Base-by-base conservation (phyloP, 1,140 invertebrate genomes). In the Cylas formicarius region DNA sequence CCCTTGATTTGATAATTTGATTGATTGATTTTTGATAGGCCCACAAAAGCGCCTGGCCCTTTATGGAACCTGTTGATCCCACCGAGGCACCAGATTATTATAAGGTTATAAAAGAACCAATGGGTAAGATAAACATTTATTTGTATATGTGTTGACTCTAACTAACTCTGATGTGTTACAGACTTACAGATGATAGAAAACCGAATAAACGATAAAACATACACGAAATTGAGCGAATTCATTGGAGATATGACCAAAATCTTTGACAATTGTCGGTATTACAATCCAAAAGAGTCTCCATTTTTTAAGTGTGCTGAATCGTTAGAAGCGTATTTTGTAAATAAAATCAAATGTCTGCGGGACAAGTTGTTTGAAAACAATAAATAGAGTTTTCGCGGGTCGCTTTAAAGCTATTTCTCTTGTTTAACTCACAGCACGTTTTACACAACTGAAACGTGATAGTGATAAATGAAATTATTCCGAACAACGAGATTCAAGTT, bases 171-270 rank as follows among this genome's bases (percentile, higher is more conserved):
- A n/a, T n/a, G n/a, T n/a, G n/a, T 80, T 78, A 21, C 68, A 96
- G 93, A 97, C 81, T 73, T 98, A 44, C 84, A 92, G 63, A 91
- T 86, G 48, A 86, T 98, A 52, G 90, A 95, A 69, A 74, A 76
- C 32, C 87, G 90, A 71, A 81, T 97, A 61, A 83, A 86, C 61
- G 78, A 83, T 52, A 78, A 80, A 55, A 74, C 75, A 14, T 98
- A 97, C 64, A 81, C 81, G 57, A 87, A 82, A 60, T 72, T 98
- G 38, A 86, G 85, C 65, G 91, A 97, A 63, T 95, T 97, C 66
- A 91, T 97, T 58, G 89, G 90, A 62, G 93, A 97, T 65, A 91
- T 97, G 78, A 95, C 90, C 26, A 93, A 94, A 66, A 94, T 97
- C 60, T 97, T 97, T 71, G 93, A 98, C 68, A 98, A 98, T 68